Evolutionary conservation across 1,140 invertebrate species (phyloP).

Genomic region (Drosophila tristis): DNA sequence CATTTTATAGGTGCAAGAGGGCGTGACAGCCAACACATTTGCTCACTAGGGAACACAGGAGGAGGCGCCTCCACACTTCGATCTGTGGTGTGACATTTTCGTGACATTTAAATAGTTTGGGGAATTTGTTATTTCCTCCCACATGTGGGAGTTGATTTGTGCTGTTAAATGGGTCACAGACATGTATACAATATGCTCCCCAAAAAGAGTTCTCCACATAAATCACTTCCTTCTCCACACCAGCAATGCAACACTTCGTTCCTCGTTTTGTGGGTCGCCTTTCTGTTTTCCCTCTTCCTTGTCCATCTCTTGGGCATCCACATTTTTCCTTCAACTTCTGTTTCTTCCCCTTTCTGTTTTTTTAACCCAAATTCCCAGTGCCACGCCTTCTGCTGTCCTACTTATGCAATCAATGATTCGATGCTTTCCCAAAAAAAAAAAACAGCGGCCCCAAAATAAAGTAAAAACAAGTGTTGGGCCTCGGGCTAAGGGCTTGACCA

Average conservation of each 20-base stretch:
- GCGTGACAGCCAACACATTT: constrained; percentile 27
- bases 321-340: not conserved
- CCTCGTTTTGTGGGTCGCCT: too few species aligned
- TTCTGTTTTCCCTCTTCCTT: too few species aligned
- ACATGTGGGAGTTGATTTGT: constrained; percentile 20
- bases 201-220: constrained; percentile 21
- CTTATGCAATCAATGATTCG: constrained; percentile 39
- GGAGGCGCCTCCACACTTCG: constrained; percentile 7
- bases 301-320: too few species aligned
- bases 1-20: constrained; percentile 13
- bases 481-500: constrained; percentile 28
- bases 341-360: constrained; percentile 13
- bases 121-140: constrained; percentile 38
- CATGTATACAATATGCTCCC: not conserved
- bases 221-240: constrained; percentile 12
- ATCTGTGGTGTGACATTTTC: constrained; percentile 24
- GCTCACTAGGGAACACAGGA: constrained; percentile 16
- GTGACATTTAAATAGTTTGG: constrained; percentile 34
- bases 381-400: constrained; percentile 41
- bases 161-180: constrained; percentile 24
- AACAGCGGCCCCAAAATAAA: not conserved
- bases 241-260: not conserved
- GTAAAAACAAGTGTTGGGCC: constrained; percentile 34
- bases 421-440: constrained; percentile 34
- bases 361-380: constrained; percentile 38